Conservation (phyloP, 2,888 invertebrate species). For the Drepanosiphum platanoidis region DNA sequence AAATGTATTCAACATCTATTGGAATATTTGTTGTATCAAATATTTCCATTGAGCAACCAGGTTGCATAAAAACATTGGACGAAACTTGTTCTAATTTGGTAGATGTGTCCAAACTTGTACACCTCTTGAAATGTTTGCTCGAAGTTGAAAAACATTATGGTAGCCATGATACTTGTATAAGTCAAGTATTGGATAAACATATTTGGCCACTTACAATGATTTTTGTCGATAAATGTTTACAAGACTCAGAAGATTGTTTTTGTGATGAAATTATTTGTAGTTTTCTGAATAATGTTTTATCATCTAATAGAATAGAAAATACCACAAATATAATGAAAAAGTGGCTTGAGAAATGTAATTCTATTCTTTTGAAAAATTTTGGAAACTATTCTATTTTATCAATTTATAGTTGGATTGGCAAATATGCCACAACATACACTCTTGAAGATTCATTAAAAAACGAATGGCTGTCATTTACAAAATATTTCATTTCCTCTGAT, state of each 20-base stretch:
- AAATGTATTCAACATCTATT: slow-evolving; percentile 34
- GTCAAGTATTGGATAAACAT: slow-evolving; percentile 26
- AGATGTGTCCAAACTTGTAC: neutral
- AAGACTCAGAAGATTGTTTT: neutral
- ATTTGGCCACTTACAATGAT: slow-evolving; percentile 29
- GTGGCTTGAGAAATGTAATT: slow-evolving; percentile 32
- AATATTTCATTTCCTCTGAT: slow-evolving; percentile 23
- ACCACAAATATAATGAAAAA: slow-evolving; percentile 5
- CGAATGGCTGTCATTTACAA: slow-evolving; percentile 44
- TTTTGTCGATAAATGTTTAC: slow-evolving; percentile 41
- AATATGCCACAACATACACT: slow-evolving; percentile 30
- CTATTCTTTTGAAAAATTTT: neutral
- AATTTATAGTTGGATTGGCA: slow-evolving; percentile 53
- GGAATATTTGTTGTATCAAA: slow-evolving; percentile 32
- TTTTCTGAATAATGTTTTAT: slow-evolving; percentile 36
- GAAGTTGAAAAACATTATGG: slow-evolving; percentile 14
- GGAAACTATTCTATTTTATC: slow-evolving; percentile 45
- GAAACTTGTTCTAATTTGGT: slow-evolving; percentile 1
- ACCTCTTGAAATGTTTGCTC: slow-evolving; percentile 23
- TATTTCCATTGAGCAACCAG: neutral
- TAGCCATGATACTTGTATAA: slow-evolving; percentile 13
- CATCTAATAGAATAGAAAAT: slow-evolving; percentile 41
- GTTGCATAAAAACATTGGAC: neutral
- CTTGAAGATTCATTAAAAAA: slow-evolving; percentile 27
- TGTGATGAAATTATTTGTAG: slow-evolving; percentile 29